Evolutionary conservation across 2,888 invertebrate genomes (phyloP), one percentile per base, ranked within the genome.

Genomic region (Molanna angustata): DNA sequence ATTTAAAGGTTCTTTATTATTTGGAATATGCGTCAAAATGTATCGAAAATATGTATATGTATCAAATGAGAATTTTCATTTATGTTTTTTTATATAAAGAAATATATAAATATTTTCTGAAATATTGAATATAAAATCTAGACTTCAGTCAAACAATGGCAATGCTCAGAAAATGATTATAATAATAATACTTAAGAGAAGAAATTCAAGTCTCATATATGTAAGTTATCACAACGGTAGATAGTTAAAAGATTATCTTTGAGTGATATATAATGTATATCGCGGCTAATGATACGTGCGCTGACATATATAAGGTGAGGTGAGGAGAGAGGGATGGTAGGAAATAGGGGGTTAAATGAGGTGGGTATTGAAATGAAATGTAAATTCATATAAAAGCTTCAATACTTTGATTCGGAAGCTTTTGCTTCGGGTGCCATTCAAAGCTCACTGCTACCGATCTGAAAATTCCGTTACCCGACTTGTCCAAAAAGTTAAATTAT

Each of bases 341-440:
- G n/a, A 21, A 49, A 32, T 49, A 16, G 41, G 13, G 27, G n/a
- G n/a, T n/a, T n/a, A n/a, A n/a, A n/a, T n/a, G n/a, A n/a, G n/a
- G n/a, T n/a, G n/a, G n/a, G 41, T 33, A 49, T 43, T 41, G 37
- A 54, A 49, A 32, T 41, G 14, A 49, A 54, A 54, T 54, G 54
- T 54, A 54, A 54, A 54, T 54, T 54, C 54, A 32, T 39, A 54
- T 54, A 54, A 54, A 54, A 54, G 54, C 54, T 49, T 14, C 45
- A 32, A 27, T 22, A 47, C 40, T 32, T 37, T 32, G 49, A 42
- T 43, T 41, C 41, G 39, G 33, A 22, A 52, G 49, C 49, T 49
- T 21, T 31, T 41, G 32, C 31, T 9, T 27, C 27, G 35, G 41
- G 32, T 22, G 19, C 19, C 53, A 48, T 48, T 43, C 53, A 53